These are phyloP conservation scores for Pygmarrhopalites habei DNA, from an alignment of 1,140 invertebrate species.

Conservation along the genomic window DNA sequence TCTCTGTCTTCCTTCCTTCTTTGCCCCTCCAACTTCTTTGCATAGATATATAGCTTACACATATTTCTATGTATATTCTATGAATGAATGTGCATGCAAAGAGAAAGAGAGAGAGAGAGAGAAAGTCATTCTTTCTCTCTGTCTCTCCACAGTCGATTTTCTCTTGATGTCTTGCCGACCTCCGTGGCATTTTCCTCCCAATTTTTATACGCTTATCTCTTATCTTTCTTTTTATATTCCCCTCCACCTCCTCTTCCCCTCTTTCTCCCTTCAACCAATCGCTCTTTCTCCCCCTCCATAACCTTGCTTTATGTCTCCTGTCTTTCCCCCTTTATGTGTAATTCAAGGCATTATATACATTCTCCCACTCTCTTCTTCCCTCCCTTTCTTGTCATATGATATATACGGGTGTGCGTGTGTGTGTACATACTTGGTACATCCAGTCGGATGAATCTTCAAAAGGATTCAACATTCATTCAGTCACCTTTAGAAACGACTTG, in stretches of 20 bases:
- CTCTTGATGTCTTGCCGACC: conserved; percentile 11
- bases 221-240: not conserved
- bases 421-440: not conserved
- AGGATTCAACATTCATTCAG: conserved; percentile 16
- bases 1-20: not conserved
- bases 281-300: not conserved
- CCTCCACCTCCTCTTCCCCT: not conserved
- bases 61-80: not conserved
- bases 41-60: too few relatives aligned
- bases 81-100: not conserved
- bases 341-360: not conserved
- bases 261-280: not conserved
- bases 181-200: not conserved
- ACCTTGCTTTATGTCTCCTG: not conserved
- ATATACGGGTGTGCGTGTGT: not conserved
- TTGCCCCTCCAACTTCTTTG: not conserved
- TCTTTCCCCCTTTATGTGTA: not conserved
- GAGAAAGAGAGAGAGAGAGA: not conserved
- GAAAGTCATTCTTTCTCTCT: not conserved
- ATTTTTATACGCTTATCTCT: not conserved
- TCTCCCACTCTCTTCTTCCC: not conserved
- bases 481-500: conserved; percentile 4
- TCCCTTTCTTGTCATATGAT: not conserved
- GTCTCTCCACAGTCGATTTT: conserved; percentile 14
- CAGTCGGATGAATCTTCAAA: conserved; percentile 13